Conservation (phyloP, 2,888 invertebrate species). For the Drosophila paranaensis region DNA sequence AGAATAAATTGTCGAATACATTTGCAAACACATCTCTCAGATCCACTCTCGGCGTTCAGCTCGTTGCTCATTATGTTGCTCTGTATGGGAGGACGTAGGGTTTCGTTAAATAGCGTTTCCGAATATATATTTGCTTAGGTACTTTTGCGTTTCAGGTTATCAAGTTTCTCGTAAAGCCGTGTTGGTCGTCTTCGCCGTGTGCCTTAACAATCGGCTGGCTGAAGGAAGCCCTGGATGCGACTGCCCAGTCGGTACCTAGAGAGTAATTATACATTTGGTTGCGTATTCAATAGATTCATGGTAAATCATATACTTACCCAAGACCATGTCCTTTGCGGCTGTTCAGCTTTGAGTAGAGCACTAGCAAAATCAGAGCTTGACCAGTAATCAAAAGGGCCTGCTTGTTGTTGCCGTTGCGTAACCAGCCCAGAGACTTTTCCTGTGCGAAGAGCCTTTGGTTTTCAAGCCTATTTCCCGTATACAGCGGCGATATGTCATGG, state of each 20-base stretch:
- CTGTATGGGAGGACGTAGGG: conserved; percentile 13
- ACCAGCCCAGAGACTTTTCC: conserved; percentile 22
- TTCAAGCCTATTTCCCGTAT: not conserved
- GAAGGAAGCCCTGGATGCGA: conserved; percentile 48
- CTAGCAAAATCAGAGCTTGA: conserved; percentile 49
- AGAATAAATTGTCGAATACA: conserved; percentile 62
- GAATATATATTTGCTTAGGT: conserved; percentile 32
- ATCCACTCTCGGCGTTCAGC: conserved; percentile 51
- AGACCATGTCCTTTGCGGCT: conserved; percentile 43
- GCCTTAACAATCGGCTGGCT: conserved; percentile 46
- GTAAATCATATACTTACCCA: conserved; percentile 33
- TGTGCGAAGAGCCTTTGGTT: not conserved
- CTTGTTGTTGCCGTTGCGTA: conserved; percentile 31
- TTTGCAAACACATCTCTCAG: conserved; percentile 45
- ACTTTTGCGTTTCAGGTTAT: conserved; percentile 48
- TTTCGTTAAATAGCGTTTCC: conserved; percentile 7
- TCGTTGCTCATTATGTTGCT: conserved; percentile 47
- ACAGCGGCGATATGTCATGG: not conserved
- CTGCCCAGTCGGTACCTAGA: conserved; percentile 40
- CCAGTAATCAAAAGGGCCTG: conserved; percentile 49
- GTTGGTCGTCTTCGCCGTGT: not conserved
- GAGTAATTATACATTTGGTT: not conserved
- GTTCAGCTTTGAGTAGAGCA: conserved; percentile 48
- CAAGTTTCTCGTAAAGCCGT: conserved; percentile 20
- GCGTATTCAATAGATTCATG: too few species aligned